Evolutionary conservation across 1,140 invertebrate species (phyloP), one percentile per base, ranked within the genome.

Genomic region (Drosophila asahinai): DNA sequence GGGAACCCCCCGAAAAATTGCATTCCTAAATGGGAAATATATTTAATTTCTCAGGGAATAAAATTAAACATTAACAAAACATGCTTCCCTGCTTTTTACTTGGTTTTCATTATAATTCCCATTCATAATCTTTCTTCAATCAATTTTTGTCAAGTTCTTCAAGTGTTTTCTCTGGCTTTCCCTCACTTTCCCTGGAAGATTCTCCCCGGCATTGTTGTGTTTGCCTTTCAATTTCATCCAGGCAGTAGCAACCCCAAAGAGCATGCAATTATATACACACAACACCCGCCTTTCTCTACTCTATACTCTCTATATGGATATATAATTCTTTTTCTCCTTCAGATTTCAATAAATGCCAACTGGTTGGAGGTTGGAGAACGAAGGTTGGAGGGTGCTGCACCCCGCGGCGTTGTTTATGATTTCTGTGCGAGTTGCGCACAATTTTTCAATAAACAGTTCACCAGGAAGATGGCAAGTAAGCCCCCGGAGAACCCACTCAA

Each of bases 271-370:
- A 89, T 54, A 36, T 52, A 36, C 14, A 65, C 22, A 52, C 15
- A 65, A 51, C 45, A 25, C 27, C 38, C 33, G 15, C 6, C 27
- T 30, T 30, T 30, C 25, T 33, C 33, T n/a, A 12, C 6, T 30
- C 25, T 33, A 25, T n/a, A 12, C 6, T 12, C 11, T 48, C n/a
- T 38, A 54, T 38, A 42, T 67, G 58, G 42, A 30, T 78, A 68
- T 71, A 58, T 79, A 63, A 51, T 78, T 66, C 54, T 17, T 78
- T 70, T 71, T 51, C 36, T 71, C 59, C 65, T 83, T 74, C 52
- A 78, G 80, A 86, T 89, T 89, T 86, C 84, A 86, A 83, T 89
- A 86, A 86, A 89, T 89, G 83, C 83, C 80, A 89, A 70, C 61
- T 75, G 49, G n/a, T 12, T 75, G 49, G n/a, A 17, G 5, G 19